Conservation (phyloP, 2,113 vertebrate species). For the Riparia riparia region DNA sequence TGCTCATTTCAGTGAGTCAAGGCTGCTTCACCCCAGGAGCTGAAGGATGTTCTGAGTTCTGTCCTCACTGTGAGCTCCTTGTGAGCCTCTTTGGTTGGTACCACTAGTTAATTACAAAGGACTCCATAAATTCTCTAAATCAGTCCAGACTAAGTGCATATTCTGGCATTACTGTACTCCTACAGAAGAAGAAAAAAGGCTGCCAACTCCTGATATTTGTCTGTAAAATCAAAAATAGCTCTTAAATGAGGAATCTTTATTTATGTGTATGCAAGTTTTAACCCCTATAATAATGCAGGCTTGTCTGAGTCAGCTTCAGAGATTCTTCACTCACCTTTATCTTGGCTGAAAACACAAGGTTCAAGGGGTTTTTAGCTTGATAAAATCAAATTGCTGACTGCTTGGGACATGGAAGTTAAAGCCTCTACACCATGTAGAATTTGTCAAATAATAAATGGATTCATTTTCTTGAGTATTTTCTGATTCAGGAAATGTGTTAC, state of each 20-base stretch:
- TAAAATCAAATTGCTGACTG: constrained; percentile 29
- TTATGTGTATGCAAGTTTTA: background rate
- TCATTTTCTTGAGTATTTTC: background rate
- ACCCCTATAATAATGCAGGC: background rate
- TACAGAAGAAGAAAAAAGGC: background rate
- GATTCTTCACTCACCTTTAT: background rate
- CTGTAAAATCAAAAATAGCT: background rate
- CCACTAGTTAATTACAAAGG: background rate
- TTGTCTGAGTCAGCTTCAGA: background rate
- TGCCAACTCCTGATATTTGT: background rate
- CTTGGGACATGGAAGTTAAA: constrained; percentile 33
- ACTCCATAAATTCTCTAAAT: background rate
- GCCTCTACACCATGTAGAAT: background rate
- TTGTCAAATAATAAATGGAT: background rate
- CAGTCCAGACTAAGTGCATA: background rate
- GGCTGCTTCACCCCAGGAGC: background rate
- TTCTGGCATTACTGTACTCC: background rate
- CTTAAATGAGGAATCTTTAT: background rate
- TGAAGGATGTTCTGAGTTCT: background rate
- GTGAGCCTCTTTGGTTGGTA: background rate
- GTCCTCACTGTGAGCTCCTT: background rate
- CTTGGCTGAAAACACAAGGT: constrained; percentile 9
- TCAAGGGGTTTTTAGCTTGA: constrained; percentile 19
- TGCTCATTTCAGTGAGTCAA: background rate
- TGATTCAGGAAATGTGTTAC: background rate